Conservation (phyloP, 2,888 invertebrate genomes). For the Lymantria monacha region DNA sequence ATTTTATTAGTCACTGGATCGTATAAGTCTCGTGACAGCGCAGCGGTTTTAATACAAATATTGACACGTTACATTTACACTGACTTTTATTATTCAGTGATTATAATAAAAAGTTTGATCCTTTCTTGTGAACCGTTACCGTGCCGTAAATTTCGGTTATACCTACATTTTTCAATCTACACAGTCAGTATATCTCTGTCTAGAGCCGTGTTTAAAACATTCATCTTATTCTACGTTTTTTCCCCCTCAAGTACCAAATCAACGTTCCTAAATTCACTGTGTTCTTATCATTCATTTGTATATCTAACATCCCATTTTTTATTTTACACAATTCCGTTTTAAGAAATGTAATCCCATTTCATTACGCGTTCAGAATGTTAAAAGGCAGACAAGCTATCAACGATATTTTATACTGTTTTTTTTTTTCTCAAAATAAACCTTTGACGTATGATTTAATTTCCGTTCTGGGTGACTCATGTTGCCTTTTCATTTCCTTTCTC, state of each 20-base stretch:
- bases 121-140: slow-evolving; percentile 15
- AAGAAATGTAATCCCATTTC: slow-evolving; percentile 22
- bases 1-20: too few relatives aligned
- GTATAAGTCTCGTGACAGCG: too few relatives aligned
- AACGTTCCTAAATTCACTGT: slow-evolving; percentile 52
- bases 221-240: slow-evolving; percentile 46
- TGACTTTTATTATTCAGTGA: background rate
- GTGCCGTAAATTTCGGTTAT: slow-evolving; percentile 33
- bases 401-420: slow-evolving; percentile 9
- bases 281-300: slow-evolving; percentile 53
- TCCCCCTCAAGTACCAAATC: slow-evolving; percentile 47
- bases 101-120: slow-evolving; percentile 24
- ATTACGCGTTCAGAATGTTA: slow-evolving; percentile 27
- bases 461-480: slow-evolving; percentile 24
- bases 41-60: background rate
- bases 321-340: slow-evolving; percentile 37
- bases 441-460: slow-evolving; percentile 40
- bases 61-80: background rate
- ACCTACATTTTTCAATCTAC: slow-evolving; percentile 41
- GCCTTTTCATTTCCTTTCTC: slow-evolving; percentile 32
- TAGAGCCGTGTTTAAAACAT: slow-evolving; percentile 43
- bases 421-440: slow-evolving; percentile 29
- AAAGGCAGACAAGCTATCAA: slow-evolving; percentile 26
- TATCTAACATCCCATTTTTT: slow-evolving; percentile 44
- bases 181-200: slow-evolving; percentile 48